These are phyloP conservation scores for Cistogaster globosa DNA, from an alignment of 2,888 invertebrate genomes.

Conservation along the genomic window DNA sequence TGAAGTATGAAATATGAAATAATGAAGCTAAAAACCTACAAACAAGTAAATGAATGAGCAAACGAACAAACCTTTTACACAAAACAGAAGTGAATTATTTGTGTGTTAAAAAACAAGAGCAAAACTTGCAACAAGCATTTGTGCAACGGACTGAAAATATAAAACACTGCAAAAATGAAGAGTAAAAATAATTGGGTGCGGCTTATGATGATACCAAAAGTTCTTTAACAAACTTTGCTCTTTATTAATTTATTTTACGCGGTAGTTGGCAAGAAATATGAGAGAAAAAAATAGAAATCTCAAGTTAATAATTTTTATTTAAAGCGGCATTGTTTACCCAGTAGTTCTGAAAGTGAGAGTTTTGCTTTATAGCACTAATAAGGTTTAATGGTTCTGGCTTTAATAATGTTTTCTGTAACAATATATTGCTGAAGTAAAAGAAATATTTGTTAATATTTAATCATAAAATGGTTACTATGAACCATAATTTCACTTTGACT, in stretches of 20 bases:
- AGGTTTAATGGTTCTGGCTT: too few relatives aligned
- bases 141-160: constrained; percentile 14
- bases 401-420: too few relatives aligned
- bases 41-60: not conserved
- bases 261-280: constrained; percentile 14
- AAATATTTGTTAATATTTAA: too few relatives aligned
- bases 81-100: constrained; percentile 48
- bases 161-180: constrained; percentile 29
- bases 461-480: too few relatives aligned
- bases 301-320: not conserved
- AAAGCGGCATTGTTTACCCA: not conserved
- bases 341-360: not conserved
- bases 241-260: constrained; percentile 15
- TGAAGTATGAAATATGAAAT: not conserved
- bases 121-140: not conserved
- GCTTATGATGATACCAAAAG: constrained; percentile 33
- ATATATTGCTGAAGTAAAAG: too few relatives aligned
- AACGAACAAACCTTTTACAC: constrained; percentile 41
- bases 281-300: not conserved
- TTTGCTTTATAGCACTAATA: too few relatives aligned
- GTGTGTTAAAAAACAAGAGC: constrained; percentile 20
- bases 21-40: constrained; percentile 7
- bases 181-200: constrained; percentile 56
- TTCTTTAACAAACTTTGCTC: constrained; percentile 42
- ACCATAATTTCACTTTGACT: too few relatives aligned